Conservation (phyloP, 2,888 invertebrate genomes). For the Dinocampus coccinellae region DNA sequence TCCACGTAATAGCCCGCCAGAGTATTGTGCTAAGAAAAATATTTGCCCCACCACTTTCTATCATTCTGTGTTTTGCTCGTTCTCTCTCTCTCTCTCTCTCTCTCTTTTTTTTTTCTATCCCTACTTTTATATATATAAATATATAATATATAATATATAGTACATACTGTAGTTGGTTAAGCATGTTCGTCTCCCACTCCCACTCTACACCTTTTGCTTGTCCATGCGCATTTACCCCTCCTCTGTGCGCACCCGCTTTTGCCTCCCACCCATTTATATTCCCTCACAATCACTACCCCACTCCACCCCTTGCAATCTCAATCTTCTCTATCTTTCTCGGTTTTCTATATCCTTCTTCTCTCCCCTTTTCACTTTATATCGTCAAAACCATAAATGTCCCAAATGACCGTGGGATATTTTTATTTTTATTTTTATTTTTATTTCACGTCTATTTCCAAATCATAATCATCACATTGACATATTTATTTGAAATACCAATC, state of each 20-base stretch:
- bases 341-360: too few species aligned
- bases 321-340: too few species aligned
- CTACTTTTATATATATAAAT: background rate
- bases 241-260: background rate
- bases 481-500: background rate
- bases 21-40: conserved; percentile 30
- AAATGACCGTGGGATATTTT: background rate
- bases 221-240: background rate
- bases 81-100: conserved; percentile 12
- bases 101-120: background rate
- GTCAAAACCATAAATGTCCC: conserved; percentile 1
- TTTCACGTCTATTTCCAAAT: background rate
- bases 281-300: too few species aligned
- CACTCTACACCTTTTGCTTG: background rate
- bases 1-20: conserved; percentile 32
- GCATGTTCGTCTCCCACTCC: background rate
- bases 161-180: too few species aligned
- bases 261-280: too few species aligned
- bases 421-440: conserved; percentile 9
- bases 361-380: background rate
- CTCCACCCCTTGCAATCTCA: too few species aligned
- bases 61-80: background rate
- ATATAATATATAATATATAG: too few species aligned
- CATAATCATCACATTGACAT: background rate
- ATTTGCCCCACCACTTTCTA: conserved; percentile 15